Evolutionary conservation across 1,140 invertebrate genomes (phyloP).

Genomic region (Temnothorax nylanderi): DNA sequence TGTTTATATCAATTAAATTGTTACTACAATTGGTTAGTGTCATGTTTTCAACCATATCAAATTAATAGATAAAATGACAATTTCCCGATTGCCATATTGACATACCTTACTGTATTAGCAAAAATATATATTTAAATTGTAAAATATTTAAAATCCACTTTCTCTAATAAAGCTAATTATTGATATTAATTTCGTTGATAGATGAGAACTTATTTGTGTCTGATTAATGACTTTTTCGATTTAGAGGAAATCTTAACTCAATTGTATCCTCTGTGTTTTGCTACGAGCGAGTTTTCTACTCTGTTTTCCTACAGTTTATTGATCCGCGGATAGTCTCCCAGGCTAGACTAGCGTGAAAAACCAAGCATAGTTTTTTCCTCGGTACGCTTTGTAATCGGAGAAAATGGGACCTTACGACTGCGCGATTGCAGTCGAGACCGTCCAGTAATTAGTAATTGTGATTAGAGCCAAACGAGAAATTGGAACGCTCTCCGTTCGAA

Average conservation of each 20-base stretch:
- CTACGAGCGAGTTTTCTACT: background rate
- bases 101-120: background rate
- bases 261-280: background rate
- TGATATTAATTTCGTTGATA: background rate
- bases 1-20: background rate
- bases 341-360: background rate
- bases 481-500: conserved; percentile 17
- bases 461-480: conserved; percentile 33
- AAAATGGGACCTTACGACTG: conserved; percentile 56
- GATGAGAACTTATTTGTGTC: background rate
- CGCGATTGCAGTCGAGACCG: conserved; percentile 26
- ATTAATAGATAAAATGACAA: background rate
- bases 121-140: background rate
- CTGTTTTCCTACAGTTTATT: conserved; percentile 34
- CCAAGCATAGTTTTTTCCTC: background rate
- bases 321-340: conserved; percentile 19
- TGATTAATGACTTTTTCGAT: background rate
- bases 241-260: background rate
- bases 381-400: conserved; percentile 57
- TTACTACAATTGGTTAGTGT: background rate
- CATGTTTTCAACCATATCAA: background rate
- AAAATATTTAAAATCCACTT: background rate
- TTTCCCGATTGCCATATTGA: background rate
- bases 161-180: background rate
- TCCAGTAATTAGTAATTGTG: conserved; percentile 65